Base-by-base conservation (phyloP, 2,797 vertebrate species). In the Sebastes iracundus region DNA sequence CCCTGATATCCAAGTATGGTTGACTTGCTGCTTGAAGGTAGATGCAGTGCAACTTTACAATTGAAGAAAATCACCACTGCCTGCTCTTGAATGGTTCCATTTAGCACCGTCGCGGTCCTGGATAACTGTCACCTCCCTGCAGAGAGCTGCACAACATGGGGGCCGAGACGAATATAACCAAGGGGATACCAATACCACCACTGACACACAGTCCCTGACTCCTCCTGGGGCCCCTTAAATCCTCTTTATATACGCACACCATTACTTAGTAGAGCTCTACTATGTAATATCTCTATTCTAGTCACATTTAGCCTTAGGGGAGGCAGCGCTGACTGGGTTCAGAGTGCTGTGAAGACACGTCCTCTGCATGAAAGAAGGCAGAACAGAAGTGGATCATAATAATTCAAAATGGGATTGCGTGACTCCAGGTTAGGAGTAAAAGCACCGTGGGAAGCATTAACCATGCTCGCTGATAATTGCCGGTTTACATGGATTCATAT, bases 221-320 rank as follows among this genome's bases (percentile, higher is more conserved):
- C 59, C 64, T 55, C 35, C 62, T 5, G 66, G 6, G 63, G 35
- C 22, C 25, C 22, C 22, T 73, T 61, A 28, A 70, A 75, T 62
- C 25, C 49, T 64, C 22, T 65, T 63, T 70, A 35, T n/a, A 64
- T n/a, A 59, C 5, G 35, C 49, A 78, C 75, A 79, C 32, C 30
- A 49, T 70, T 46, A 81, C 73, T 71, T 46, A 82, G 73, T 9
- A 28, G 23, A 58, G 32, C 67, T 66, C 35, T 46, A 23, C 38
- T 30, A 33, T 33, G 38, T 53, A 81, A 79, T 53, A 23, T 69
- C 28, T 75, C 28, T 80, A 73, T 84, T 88, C 46, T 58, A 60
- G 81, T 84, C 77, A 74, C 69, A 80, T 52, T 75, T 56, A 82
- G 68, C 85, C 84, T 35, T 3, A 13, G 74, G 62, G n/a, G n/a